These are phyloP conservation scores for Alauda arvensis DNA, from an alignment of 2,797 vertebrate genomes.

Conservation along the genomic window DNA sequence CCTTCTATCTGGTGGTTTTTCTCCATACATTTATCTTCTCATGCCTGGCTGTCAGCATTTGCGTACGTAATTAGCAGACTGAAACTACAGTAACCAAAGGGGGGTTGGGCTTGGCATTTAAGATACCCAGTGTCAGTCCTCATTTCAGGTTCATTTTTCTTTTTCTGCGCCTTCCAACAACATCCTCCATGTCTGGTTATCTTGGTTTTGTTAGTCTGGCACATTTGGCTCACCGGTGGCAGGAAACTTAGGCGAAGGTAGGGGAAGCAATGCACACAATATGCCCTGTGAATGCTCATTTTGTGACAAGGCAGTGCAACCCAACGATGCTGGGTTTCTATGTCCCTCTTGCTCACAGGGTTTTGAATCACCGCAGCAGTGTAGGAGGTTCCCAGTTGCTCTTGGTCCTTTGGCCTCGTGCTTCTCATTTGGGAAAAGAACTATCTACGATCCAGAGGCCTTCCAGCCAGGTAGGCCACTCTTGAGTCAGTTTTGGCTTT, in stretches of 20 bases:
- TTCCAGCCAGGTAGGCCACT: slow-evolving; percentile 63
- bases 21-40: neutral
- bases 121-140: neutral
- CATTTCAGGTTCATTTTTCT: slow-evolving; percentile 49
- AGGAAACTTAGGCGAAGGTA: neutral
- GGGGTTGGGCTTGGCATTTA: slow-evolving; percentile 5
- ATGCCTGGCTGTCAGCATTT: neutral
- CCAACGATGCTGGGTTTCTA: slow-evolving; percentile 69
- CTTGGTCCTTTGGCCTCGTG: slow-evolving; percentile 66
- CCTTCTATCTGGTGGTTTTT: neutral
- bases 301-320: slow-evolving; percentile 58
- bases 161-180: slow-evolving; percentile 46
- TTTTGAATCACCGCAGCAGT: slow-evolving; percentile 65
- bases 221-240: neutral
- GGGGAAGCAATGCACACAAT: neutral
- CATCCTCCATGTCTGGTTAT: slow-evolving; percentile 32
- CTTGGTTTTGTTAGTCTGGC: slow-evolving; percentile 42
- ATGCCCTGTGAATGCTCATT: slow-evolving; percentile 40
- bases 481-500: slow-evolving; percentile 63
- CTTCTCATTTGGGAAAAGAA: slow-evolving; percentile 66
- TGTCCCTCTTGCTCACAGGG: slow-evolving; percentile 68
- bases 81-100: neutral
- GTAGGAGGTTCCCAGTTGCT: slow-evolving; percentile 65
- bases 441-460: slow-evolving; percentile 65
- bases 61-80: neutral